A percentile compares a stretch with the other conserved stretches of the same genome.
Conservation (phyloP, 2,113 vertebrate species). For the Eubucco bourcierii region DNA sequence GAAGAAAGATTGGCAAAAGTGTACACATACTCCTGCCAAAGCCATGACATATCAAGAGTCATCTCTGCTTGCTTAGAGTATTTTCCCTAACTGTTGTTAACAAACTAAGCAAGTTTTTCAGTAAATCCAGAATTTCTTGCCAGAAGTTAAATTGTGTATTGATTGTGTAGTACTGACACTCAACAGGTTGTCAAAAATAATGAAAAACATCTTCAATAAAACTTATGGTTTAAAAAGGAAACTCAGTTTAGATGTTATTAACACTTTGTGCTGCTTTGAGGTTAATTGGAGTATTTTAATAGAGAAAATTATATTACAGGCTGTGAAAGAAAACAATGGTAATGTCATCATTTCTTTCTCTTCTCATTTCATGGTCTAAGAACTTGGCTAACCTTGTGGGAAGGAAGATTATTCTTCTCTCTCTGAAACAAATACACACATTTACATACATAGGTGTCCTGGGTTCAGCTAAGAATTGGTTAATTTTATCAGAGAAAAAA, state of each 20-base stretch:
- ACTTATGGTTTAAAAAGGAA: background rate
- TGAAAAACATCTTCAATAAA: background rate
- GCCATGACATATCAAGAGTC: accelerated
- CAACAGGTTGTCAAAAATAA: background rate
- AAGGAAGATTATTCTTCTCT: background rate
- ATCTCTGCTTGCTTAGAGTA: background rate
- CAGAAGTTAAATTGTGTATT: background rate
- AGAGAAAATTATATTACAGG: no score
- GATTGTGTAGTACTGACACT: background rate
- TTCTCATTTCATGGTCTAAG: background rate
- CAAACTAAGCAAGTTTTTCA: background rate
- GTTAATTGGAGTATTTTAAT: no score
- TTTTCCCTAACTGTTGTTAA: background rate
- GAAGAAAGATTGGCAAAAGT: background rate
- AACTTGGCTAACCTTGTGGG: background rate
- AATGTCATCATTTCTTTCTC: background rate
- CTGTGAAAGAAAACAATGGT: no score
- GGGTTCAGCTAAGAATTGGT: no score
- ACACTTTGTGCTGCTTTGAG: no score
- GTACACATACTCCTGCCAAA: background rate
- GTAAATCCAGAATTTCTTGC: background rate
- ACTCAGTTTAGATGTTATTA: background rate
- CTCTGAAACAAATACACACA: background rate
- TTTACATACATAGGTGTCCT: no score
- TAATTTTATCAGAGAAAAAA: no score